A percentile compares a stretch with the other conserved stretches of the same genome.
Conservation (phyloP, 2,113 vertebrate genomes). For the Gymnogyps californianus region DNA sequence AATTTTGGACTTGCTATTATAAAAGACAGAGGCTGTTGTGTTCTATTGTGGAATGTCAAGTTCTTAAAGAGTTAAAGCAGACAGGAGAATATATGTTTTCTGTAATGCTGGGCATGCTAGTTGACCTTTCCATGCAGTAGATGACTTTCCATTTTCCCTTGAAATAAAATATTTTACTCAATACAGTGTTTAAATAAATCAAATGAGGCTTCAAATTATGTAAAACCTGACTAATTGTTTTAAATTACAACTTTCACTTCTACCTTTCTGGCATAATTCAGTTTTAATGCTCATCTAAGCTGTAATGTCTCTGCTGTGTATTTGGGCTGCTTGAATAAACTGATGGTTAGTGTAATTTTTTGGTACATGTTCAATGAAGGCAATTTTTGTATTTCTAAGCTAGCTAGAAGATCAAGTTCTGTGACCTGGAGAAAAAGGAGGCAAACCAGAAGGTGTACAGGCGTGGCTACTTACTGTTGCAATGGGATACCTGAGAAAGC, state of each 20-base stretch:
- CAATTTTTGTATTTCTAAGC: not conserved
- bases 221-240: conserved; percentile 27
- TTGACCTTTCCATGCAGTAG: not conserved
- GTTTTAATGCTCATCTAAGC: not conserved
- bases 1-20: not conserved
- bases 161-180: conserved; percentile 8
- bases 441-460: not conserved
- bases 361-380: not conserved
- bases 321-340: conserved; percentile 5
- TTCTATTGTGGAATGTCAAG: not conserved
- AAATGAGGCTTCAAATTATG: conserved; percentile 21
- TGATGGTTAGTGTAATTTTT: not conserved
- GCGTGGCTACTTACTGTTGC: not conserved
- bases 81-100: not conserved
- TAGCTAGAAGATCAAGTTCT: not conserved
- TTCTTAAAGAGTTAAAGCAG: not conserved
- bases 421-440: not conserved
- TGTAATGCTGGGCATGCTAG: not conserved
- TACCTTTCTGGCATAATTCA: conserved; percentile 2
- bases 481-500: not conserved
- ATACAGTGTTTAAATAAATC: conserved; percentile 10
- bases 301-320: not conserved
- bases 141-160: not conserved
- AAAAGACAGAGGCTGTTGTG: not conserved
- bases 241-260: not conserved